Evolutionary conservation across 2,797 vertebrate species (phyloP), one percentile per base, ranked within the genome.

Genomic region (Propithecus perrieri): DNA sequence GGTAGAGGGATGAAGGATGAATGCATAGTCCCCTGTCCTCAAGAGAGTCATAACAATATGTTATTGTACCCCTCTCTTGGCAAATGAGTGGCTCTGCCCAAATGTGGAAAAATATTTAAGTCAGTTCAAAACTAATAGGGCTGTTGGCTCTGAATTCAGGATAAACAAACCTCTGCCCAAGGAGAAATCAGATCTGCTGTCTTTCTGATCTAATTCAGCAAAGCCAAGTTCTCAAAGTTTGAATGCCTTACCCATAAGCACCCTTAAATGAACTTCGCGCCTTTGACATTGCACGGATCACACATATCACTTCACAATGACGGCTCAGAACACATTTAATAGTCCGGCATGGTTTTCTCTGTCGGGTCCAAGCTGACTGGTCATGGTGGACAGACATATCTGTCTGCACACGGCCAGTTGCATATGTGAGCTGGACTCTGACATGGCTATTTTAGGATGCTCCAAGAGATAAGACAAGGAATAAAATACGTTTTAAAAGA

Each of bases 61-160:
- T 94, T 79, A 41, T 20, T 78, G 43, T 69, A 30, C 81, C 84
- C 78, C 81, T 85, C 94, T 94, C 78, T 92, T 94, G 78, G 95
- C 89, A 85, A 89, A 65, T 18, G 48, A 85, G 91, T n/a, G 43
- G 24, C 41, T 95, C 83, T 96, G 69, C 91, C 93, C 96, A 93
- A 97, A 93, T 91, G 89, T 94, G 93, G 94, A 89, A 96, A 97
- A 96, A 87, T 72, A 84, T 84, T 80, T 86, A 88, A 97, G 74
- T 94, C 30, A 0, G 48, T 65, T 97, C 95, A 91, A 97, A 96
- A 74, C 75, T 65, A 95, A 96, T 67, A 95, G 67, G 59, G 30
- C 35, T 55, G 13, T 85, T 97, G 96, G 92, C 91, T 94, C 79
- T n/a, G 30, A 26, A 22, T 71, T 55, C 35, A 94, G 83, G 71